Evolutionary conservation across 2,797 vertebrate species (phyloP), one percentile per base, ranked within the genome.

Genomic region (Sebastes diaconus): DNA sequence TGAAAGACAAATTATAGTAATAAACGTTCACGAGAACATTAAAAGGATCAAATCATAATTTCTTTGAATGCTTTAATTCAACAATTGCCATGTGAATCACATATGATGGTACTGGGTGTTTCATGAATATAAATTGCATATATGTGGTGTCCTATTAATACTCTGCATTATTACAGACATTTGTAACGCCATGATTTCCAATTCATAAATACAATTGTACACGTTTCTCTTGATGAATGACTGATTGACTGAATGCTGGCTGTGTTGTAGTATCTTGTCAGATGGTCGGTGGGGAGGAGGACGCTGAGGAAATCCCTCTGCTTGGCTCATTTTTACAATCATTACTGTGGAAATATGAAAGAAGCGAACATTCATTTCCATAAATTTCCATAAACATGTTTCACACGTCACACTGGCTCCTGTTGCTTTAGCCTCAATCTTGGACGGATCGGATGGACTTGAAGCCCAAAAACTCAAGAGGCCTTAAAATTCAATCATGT

Each of bases 321-420:
- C 68, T 67, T 54, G 78, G 65, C 78, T 84, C 32, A 9, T 66
- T 80, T 80, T 27, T 36, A 12, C 74, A 25, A 9, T 68, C 67
- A 27, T 75, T 27, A 24, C 64, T 29, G 58, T 46, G 18, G 12
- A 73, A 65, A 69, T 67, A 67, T 72, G 59, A 74, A 72, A 73
- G 68, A 68, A 32, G 50, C 24, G 8, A 0, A 12, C 46, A 7
- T 60, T 59, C 4, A 84, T 87, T 88, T 87, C 68, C 87, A 88
- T 84, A 78, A 46, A 90, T 89, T 80, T 87, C 0, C 83, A 88
- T 84, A 65, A 87, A 82, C 79, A 79, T 25, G 59, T 68, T 86
- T 67, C 69, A 68, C 68, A 55, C 57, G 29, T 82, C 63, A 12
- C 75, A 22, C 57, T 4, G 39, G 57, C 75, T 81, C 69, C 64